Percentiles rank a stretch among this genome's conserved stretches.
Conservation (phyloP, 2,113 vertebrate species). For the Callipepla squamata region DNA sequence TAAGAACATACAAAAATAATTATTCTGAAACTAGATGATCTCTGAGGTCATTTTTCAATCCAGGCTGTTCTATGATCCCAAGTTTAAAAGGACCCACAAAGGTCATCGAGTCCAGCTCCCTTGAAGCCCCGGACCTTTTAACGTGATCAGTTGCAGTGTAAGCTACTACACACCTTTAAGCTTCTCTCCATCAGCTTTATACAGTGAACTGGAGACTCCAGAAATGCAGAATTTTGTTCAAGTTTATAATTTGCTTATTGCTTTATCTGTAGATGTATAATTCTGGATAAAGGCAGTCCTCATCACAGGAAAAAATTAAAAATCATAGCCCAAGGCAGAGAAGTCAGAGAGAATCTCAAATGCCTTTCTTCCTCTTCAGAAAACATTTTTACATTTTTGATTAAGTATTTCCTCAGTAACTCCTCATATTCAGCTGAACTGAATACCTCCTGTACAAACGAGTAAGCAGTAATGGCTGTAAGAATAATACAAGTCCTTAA, state of each 20-base stretch:
- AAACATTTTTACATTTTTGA: not conserved
- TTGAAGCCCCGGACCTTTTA: not conserved
- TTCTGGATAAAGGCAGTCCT: not conserved
- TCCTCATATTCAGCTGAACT: not conserved
- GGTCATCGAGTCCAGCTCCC: not conserved
- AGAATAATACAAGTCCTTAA: not conserved
- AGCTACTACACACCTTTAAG: not conserved
- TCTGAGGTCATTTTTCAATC: no score
- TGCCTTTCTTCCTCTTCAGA: not conserved
- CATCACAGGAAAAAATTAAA: not conserved
- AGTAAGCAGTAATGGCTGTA: not conserved
- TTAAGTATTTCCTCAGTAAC: not conserved
- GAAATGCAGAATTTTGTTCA: not conserved
- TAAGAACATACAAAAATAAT: not conserved
- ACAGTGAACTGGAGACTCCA: not conserved
- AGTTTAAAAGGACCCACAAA: not conserved
- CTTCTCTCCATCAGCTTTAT: not conserved
- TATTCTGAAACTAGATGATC: no score
- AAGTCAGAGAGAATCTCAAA: not conserved
- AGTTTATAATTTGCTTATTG: not conserved
- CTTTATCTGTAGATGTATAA: not conserved
- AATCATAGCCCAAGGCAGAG: not conserved
- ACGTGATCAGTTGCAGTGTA: not conserved
- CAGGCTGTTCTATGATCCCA: not conserved
- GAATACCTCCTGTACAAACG: not conserved